A percentile compares a stretch with the other conserved stretches of the same genome.
Conservation (phyloP, 2,113 vertebrate species). For the Amphilophus citrinellus region DNA sequence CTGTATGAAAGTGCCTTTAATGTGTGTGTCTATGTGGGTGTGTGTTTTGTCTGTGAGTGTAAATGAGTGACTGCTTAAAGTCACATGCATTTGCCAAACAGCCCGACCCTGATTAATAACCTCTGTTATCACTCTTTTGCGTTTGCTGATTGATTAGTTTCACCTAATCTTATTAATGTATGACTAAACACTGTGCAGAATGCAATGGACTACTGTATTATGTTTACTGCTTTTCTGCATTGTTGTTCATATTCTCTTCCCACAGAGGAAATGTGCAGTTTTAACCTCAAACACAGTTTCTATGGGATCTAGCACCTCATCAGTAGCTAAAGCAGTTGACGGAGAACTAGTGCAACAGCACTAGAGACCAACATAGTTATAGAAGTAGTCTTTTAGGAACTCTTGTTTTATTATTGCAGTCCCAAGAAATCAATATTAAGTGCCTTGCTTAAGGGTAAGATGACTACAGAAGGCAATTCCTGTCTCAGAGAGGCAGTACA, state of each 20-base stretch:
- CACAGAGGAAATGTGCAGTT: neutral
- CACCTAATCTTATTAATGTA: neutral
- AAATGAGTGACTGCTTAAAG: neutral
- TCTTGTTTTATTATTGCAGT: constrained; percentile 31
- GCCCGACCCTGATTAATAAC: constrained; percentile 24
- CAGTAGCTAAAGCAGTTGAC: constrained; percentile 7
- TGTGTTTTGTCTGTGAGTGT: neutral
- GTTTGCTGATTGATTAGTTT: constrained; percentile 31
- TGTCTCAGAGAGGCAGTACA: neutral
- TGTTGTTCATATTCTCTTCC: neutral
- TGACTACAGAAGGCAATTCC: neutral
- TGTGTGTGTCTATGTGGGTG: neutral
- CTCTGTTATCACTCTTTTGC: neutral
- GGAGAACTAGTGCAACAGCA: neutral
- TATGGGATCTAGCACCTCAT: neutral
- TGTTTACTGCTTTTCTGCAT: too few species aligned
- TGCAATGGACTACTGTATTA: too few species aligned
- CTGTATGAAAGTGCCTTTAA: neutral
- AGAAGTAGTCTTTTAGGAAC: constrained; percentile 5
- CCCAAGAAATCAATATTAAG: constrained; percentile 27
- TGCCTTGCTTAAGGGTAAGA: constrained; percentile 31
- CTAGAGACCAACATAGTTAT: neutral
- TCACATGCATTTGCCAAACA: neutral
- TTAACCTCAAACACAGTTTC: neutral
- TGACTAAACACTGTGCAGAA: too few species aligned